Evolutionary conservation across 2,797 vertebrate genomes (phyloP).

Genomic region (Anguilla pacifica): DNA sequence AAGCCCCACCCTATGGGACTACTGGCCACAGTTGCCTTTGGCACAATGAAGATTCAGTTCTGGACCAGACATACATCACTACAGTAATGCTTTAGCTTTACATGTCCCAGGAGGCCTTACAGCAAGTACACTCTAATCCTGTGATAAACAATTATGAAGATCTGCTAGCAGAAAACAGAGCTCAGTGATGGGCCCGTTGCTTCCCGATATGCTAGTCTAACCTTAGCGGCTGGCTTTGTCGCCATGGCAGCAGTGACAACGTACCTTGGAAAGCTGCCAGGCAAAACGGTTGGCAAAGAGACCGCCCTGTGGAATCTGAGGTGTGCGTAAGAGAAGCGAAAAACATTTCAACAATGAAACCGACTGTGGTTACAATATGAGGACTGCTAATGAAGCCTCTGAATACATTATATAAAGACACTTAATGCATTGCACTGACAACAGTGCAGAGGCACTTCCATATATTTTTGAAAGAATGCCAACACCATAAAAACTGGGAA

Average conservation of each 20-base stretch:
- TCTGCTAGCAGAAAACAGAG: neutral
- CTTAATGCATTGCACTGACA: neutral
- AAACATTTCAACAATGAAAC: neutral
- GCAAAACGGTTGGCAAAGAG: neutral
- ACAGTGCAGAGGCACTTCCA: neutral
- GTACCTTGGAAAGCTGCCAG: constrained; percentile 5
- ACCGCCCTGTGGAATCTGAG: neutral
- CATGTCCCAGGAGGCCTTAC: neutral
- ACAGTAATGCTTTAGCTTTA: neutral
- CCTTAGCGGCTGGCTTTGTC: neutral
- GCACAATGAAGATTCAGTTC: neutral
- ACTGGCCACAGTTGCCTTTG: neutral
- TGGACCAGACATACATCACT: neutral
- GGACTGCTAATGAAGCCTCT: neutral
- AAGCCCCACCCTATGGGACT: neutral
- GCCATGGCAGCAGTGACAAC: neutral
- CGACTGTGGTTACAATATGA: neutral
- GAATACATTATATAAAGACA: neutral
- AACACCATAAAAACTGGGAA: neutral
- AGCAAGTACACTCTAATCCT: neutral
- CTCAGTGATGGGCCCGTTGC: neutral
- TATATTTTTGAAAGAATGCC: neutral
- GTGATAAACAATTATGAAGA: neutral
- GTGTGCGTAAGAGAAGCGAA: neutral
- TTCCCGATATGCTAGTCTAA: neutral